Conservation (phyloP, 2,888 invertebrate genomes). For the Drosophila hamatofila region DNA sequence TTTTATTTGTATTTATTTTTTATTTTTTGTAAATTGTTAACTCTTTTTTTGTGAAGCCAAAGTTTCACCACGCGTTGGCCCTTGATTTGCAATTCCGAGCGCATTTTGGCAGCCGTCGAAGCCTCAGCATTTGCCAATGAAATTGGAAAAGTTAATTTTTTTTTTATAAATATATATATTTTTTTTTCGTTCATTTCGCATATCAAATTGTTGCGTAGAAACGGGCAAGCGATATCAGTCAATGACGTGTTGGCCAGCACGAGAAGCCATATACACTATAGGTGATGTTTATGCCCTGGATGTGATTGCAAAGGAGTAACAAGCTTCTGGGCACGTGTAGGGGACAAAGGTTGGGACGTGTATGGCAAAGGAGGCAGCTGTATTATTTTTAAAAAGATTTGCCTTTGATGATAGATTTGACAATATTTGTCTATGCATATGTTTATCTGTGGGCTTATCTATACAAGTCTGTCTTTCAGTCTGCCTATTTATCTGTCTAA, state of each 20-base stretch:
- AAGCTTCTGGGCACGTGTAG: not conserved
- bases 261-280: constrained; percentile 11
- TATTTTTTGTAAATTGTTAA: not conserved
- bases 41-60: constrained; percentile 23
- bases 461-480: not conserved
- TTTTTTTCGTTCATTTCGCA: constrained; percentile 28
- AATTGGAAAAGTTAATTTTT: constrained; percentile 67
- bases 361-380: too few species aligned
- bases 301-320: not conserved
- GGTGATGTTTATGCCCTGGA: not conserved
- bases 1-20: constrained; percentile 8
- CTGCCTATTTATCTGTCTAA: not conserved
- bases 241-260: constrained; percentile 49
- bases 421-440: not conserved
- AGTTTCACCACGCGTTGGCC: constrained; percentile 65
- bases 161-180: not conserved
- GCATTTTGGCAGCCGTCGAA: constrained; percentile 47
- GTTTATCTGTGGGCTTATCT: not conserved
- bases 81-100: constrained; percentile 72
- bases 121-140: constrained; percentile 61
- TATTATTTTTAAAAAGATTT: too few species aligned
- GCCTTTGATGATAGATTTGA: not conserved
- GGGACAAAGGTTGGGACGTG: too few species aligned
- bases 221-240: constrained; percentile 50
- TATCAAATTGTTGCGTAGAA: constrained; percentile 77